Evolutionary conservation across 1,140 invertebrate genomes (phyloP).

Genomic region (Glossosoma conforme): DNA sequence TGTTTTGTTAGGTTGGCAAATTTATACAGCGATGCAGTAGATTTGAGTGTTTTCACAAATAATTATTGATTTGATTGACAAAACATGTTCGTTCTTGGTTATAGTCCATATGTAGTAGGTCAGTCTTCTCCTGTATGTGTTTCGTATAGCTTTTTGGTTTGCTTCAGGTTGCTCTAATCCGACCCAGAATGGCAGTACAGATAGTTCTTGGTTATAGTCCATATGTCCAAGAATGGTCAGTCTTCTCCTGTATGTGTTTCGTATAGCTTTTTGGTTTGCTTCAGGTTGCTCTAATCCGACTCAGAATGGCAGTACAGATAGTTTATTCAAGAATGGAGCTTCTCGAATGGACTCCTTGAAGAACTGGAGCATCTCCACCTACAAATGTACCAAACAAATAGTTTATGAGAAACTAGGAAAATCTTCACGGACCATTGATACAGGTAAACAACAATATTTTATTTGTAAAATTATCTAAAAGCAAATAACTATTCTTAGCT

Average conservation of each 20-base stretch:
- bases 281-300: slow-evolving; percentile 45
- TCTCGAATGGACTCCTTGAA: slow-evolving; percentile 86
- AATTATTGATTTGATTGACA: no score
- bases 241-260: no score
- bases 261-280: background rate
- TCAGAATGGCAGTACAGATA: slow-evolving; percentile 54
- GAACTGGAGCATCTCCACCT: slow-evolving; percentile 95
- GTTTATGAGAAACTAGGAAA: slow-evolving; percentile 94
- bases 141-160: background rate
- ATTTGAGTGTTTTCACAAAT: no score
- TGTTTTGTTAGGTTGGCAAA: no score
- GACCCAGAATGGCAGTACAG: slow-evolving; percentile 55
- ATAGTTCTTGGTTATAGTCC: no score
- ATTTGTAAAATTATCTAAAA: background rate
- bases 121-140: no score
- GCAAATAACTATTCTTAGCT: no score
- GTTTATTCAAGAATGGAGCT: slow-evolving; percentile 55
- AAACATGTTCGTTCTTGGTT: no score
- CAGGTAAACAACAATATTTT: slow-evolving; percentile 52
- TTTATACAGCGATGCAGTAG: no score
- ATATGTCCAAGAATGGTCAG: no score
- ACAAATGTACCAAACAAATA: slow-evolving; percentile 93
- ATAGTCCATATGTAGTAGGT: no score
- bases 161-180: slow-evolving; percentile 43
- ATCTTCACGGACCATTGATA: slow-evolving; percentile 84